A percentile compares a stretch with the other conserved stretches of the same genome.
phyloP scores from a whole-genome alignment of 2,888 invertebrate species.

The Hirtodrosophila alboralis region DNA sequence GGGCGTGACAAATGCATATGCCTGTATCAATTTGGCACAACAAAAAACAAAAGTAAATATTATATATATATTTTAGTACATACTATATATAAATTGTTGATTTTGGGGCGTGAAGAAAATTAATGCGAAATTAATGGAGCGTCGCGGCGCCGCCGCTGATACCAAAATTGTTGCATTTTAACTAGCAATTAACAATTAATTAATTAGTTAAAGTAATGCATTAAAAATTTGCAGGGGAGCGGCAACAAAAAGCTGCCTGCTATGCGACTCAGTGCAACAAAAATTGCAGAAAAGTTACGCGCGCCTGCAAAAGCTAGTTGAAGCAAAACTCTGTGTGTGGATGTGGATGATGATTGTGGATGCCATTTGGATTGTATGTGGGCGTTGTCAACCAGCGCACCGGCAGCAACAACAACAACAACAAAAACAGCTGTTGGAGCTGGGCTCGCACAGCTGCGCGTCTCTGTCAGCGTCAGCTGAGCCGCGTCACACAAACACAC shows the following conservation, averaged over 20 bases:
- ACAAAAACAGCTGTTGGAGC: constrained; percentile 64
- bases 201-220: constrained; percentile 38
- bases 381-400: constrained; percentile 65
- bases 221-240: constrained; percentile 14
- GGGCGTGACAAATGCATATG: constrained; percentile 52
- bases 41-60: constrained; percentile 62
- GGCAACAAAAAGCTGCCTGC: constrained; percentile 31
- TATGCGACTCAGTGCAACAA: constrained; percentile 19
- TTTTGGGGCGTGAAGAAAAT: constrained; percentile 73
- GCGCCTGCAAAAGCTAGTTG: constrained; percentile 51
- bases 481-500: constrained; percentile 20
- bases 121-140: constrained; percentile 80
- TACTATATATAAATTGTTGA: constrained; percentile 66
- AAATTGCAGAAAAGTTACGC: constrained; percentile 24
- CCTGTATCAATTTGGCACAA: constrained; percentile 42
- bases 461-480: constrained; percentile 45
- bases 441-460: constrained; percentile 50
- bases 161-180: constrained; percentile 67
- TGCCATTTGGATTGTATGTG: constrained; percentile 59
- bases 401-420: constrained; percentile 28
- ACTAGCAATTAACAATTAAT: constrained; percentile 61
- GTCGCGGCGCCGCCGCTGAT: constrained; percentile 58
- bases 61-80: too few species aligned
- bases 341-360: constrained; percentile 31
- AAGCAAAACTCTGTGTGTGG: constrained; percentile 18